Evolutionary conservation across 2,113 vertebrate genomes (phyloP).

Genomic region (Poecilia latipinna): DNA sequence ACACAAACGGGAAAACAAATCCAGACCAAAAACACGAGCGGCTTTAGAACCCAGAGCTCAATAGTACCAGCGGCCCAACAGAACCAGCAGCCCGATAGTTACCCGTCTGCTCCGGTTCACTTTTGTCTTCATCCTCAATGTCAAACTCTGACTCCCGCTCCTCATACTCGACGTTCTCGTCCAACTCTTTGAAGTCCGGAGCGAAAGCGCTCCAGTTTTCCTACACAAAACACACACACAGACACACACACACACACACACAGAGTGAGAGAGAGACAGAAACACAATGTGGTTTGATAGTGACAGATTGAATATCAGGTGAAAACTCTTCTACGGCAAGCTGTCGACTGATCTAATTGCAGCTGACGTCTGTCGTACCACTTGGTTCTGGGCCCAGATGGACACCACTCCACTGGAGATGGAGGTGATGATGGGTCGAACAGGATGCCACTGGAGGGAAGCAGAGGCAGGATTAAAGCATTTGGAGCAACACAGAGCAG

Average conservation of each 20-base stretch:
- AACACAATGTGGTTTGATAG: neutral
- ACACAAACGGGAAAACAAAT: neutral
- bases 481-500: neutral
- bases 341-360: neutral
- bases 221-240: conserved; percentile 69
- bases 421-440: conserved; percentile 96
- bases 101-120: conserved; percentile 98
- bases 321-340: neutral
- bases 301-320: neutral
- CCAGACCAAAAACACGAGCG: neutral
- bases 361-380: conserved; percentile 79
- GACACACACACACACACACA: neutral
- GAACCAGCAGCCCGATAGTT: neutral
- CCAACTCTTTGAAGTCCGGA: conserved; percentile 97
- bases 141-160: conserved; percentile 98
- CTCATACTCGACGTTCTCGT: conserved; percentile 98
- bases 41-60: neutral
- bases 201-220: conserved; percentile 99
- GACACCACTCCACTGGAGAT: conserved; percentile 98
- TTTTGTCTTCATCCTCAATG: conserved; percentile 99
- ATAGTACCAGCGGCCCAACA: neutral
- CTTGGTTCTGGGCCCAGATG: conserved; percentile 99
- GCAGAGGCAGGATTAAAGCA: too few relatives aligned
- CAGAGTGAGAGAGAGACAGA: too few relatives aligned
- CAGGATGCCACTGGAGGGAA: conserved; percentile 91